A percentile compares a stretch with the other conserved stretches of the same genome.
These are phyloP conservation scores for Catostomus latipinnis DNA, from an alignment of 2,797 vertebrate species.

Conservation along the genomic window DNA sequence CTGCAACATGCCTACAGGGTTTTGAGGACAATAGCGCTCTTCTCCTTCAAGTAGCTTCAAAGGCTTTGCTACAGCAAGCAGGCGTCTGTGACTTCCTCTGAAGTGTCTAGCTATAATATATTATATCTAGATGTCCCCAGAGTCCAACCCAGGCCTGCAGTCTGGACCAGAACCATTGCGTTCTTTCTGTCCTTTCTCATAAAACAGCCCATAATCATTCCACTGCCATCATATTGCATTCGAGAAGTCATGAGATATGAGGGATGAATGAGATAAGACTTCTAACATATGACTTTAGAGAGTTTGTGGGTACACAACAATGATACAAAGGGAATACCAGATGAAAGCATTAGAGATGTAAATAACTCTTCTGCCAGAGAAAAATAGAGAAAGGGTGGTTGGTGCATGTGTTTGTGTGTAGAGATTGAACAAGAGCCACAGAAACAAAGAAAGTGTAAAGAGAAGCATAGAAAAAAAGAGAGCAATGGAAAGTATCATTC, in stretches of 20 bases:
- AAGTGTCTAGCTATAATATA: constrained; percentile 86
- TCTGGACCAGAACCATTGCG: constrained; percentile 50
- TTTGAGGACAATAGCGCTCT: constrained; percentile 84
- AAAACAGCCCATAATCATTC: constrained; percentile 56
- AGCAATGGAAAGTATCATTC: neutral
- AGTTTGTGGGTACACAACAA: constrained; percentile 73
- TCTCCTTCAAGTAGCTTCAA: constrained; percentile 87
- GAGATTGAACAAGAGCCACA: constrained; percentile 1
- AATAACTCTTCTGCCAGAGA: constrained; percentile 71
- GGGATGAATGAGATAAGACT: constrained; percentile 56
- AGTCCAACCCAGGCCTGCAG: constrained; percentile 58
- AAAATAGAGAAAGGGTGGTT: constrained; percentile 20
- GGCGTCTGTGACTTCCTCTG: constrained; percentile 76
- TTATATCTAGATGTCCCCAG: constrained; percentile 80
- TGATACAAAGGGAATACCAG: constrained; percentile 79
- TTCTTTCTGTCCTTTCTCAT: constrained; percentile 34
- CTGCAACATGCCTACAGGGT: constrained; percentile 85
- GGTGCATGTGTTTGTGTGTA: neutral
- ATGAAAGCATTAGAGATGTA: constrained; percentile 80
- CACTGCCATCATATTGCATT: constrained; percentile 62
- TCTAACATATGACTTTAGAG: constrained; percentile 66
- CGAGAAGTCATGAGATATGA: constrained; percentile 52
- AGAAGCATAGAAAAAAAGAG: neutral
- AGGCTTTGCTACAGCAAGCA: constrained; percentile 80
- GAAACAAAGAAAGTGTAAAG: constrained; percentile 7